These are phyloP conservation scores for Muraenolepis orangiensis DNA, from an alignment of 2,797 vertebrate genomes.

Conservation along the genomic window DNA sequence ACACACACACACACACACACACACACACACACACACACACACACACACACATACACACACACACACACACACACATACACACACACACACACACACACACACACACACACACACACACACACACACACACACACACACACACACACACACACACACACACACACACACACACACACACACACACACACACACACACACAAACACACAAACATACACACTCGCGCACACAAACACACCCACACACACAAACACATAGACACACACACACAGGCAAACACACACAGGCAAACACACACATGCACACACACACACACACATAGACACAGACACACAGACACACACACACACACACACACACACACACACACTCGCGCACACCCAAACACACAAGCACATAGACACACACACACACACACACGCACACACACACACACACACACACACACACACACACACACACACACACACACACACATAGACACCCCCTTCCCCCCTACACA, in stretches of 20 bases:
- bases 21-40: conserved; percentile 1
- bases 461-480: neutral
- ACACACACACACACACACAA: conserved; percentile 4
- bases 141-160: conserved; percentile 10
- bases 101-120: neutral
- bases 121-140: neutral
- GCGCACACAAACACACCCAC: conserved; percentile 7
- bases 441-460: conserved; percentile 3
- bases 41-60: neutral
- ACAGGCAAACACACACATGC: neutral
- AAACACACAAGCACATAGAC: too few relatives aligned
- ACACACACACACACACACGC: conserved; percentile 7
- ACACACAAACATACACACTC: neutral
- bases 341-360: conserved; percentile 12
- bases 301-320: conserved; percentile 16
- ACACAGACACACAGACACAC: too few relatives aligned
- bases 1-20: conserved; percentile 3
- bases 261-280: too few relatives aligned
- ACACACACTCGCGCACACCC: too few relatives aligned
- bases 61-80: conserved; percentile 12
- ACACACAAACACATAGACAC: too few relatives aligned
- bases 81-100: conserved; percentile 6
- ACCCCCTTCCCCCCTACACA: too few relatives aligned
- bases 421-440: conserved; percentile 12
- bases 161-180: conserved; percentile 8